Evolutionary conservation across 92 coral and sea anemone species (phyloP).

Genomic region (Siderastrea radians): DNA sequence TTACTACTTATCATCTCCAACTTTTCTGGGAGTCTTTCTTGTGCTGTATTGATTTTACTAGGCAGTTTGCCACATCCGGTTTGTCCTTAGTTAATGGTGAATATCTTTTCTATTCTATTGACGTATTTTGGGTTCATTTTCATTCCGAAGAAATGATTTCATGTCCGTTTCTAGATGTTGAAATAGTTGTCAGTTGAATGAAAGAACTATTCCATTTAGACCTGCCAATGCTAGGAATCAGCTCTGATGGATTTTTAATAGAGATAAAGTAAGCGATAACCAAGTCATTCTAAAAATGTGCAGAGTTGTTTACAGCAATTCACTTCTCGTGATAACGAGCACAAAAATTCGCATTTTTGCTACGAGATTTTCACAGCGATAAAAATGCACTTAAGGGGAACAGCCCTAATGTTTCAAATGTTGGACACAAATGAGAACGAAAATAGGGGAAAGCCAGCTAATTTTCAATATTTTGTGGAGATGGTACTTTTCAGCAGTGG

Average conservation of each 20-base stretch:
- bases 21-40: too few relatives aligned
- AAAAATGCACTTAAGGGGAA: slow-evolving; percentile 7
- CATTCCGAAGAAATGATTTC: background rate
- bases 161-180: background rate
- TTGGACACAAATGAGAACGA: background rate
- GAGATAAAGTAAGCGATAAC: slow-evolving; percentile 47
- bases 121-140: too few relatives aligned
- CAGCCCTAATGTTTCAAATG: slow-evolving; percentile 14
- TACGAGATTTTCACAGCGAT: slow-evolving; percentile 32
- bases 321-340: slow-evolving; percentile 30
- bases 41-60: too few relatives aligned
- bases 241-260: slow-evolving; percentile 46
- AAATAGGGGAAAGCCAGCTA: background rate
- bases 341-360: slow-evolving; percentile 29
- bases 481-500: background rate
- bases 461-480: background rate
- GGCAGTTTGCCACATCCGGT: too few relatives aligned
- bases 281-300: slow-evolving; percentile 47
- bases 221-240: slow-evolving; percentile 19
- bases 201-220: slow-evolving; percentile 35
- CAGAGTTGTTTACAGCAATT: slow-evolving; percentile 48
- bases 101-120: too few relatives aligned
- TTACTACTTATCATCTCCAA: too few relatives aligned
- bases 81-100: too few relatives aligned
- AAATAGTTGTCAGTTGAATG: slow-evolving; percentile 10